Conservation (phyloP, 2,113 vertebrate genomes). For the Calonectris borealis region DNA sequence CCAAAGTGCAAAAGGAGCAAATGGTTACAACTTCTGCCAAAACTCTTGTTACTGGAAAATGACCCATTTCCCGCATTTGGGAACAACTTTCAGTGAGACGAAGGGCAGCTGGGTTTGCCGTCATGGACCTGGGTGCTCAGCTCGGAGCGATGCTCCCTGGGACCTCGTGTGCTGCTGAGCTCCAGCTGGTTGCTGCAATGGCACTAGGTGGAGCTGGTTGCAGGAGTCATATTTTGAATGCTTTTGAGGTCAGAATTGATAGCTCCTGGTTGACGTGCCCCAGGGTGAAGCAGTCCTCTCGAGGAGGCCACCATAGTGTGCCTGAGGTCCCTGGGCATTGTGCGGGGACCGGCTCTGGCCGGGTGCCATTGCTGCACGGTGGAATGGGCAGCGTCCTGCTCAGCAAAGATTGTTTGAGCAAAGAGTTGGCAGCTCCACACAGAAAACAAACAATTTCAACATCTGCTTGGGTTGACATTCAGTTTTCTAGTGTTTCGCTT, state of each 20-base stretch:
- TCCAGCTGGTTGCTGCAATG: neutral
- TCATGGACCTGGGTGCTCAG: accelerated
- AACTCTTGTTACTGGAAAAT: neutral
- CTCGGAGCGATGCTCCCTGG: accelerated
- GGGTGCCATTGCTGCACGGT: accelerated
- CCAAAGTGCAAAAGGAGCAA: neutral
- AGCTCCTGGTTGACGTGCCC: accelerated
- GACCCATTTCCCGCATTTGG: neutral
- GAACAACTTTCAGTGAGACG: neutral
- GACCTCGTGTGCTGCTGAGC: neutral
- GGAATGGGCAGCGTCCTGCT: neutral
- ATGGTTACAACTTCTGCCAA: neutral
- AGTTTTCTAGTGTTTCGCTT: neutral
- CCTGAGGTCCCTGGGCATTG: accelerated
- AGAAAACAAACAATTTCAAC: slow-evolving; percentile 51
- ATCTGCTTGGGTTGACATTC: neutral
- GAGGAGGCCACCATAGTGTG: accelerated
- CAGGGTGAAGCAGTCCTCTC: neutral
- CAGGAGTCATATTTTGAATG: accelerated
- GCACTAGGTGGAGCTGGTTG: neutral
- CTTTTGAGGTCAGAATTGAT: neutral
- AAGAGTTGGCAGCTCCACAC: neutral
- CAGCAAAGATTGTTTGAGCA: neutral
- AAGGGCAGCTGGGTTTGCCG: neutral
- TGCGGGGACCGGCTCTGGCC: accelerated